phyloP scores from a whole-genome alignment of 2,888 invertebrate genomes.

The Pantelozetes paolii region DNA sequence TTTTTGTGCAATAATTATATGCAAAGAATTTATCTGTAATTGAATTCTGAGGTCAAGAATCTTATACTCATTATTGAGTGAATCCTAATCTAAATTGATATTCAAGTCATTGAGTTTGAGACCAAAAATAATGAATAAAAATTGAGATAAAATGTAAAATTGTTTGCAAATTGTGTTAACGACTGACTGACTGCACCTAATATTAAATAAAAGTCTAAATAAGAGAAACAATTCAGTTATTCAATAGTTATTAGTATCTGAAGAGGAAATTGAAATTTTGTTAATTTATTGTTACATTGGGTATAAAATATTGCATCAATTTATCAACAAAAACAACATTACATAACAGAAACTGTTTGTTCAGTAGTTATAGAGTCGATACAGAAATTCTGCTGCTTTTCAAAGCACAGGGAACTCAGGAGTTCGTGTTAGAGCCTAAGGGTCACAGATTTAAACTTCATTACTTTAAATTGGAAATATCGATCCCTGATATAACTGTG shows the following conservation, averaged over 20 bases:
- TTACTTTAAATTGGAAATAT: slow-evolving; percentile 32
- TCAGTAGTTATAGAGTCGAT: background rate
- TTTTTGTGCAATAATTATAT: too few species aligned
- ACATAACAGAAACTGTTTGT: background rate
- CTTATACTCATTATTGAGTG: background rate
- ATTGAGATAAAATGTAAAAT: background rate
- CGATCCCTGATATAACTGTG: background rate
- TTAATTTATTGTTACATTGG: background rate
- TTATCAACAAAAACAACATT: slow-evolving; percentile 33
- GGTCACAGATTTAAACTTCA: slow-evolving; percentile 32
- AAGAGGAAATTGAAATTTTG: slow-evolving; percentile 26
- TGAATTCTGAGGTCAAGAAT: background rate
- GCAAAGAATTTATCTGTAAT: background rate
- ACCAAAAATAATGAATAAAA: too few species aligned
- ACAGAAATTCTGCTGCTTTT: background rate
- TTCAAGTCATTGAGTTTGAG: background rate
- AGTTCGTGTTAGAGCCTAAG: slow-evolving; percentile 19
- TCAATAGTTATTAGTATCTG: background rate
- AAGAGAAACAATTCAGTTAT: background rate
- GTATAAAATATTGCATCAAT: slow-evolving; percentile 21
- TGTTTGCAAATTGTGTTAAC: background rate
- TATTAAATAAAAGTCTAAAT: background rate
- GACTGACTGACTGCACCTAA: too few species aligned
- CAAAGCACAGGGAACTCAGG: background rate
- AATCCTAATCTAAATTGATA: background rate